Conservation (phyloP, 2,888 invertebrate species). For the Aspidiotus destructor region DNA sequence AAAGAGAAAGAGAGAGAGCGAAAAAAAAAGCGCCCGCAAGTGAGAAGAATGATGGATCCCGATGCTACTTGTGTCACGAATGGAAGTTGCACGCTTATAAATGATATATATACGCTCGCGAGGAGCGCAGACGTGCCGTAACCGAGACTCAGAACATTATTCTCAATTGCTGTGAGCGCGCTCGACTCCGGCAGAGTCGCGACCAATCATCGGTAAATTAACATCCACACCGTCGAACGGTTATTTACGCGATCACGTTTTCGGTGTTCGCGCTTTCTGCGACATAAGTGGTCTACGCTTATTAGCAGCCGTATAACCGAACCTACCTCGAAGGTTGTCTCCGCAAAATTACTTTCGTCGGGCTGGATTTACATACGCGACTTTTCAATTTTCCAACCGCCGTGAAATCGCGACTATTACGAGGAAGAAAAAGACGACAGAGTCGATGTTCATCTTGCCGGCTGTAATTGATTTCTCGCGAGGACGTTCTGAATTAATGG, state of each 20-base stretch:
- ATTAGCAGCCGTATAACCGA: no score
- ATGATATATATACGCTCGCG: background rate
- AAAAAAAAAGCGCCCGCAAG: background rate
- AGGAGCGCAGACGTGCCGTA: background rate
- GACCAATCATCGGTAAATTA: conserved; percentile 27
- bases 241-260: conserved; percentile 27
- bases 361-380: no score
- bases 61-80: conserved; percentile 11
- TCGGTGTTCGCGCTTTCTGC: conserved; percentile 11
- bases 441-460: no score
- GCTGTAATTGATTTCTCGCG: no score
- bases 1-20: conserved; percentile 3
- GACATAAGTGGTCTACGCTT: no score
- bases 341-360: no score
- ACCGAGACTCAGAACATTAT: background rate
- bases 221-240: conserved; percentile 15
- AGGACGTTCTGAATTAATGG: no score
- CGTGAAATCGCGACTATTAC: no score
- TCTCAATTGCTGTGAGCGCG: background rate
- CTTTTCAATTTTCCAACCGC: no score
- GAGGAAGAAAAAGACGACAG: no score
- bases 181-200: background rate
- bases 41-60: background rate
- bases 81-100: background rate
- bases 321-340: no score